Base-by-base conservation (phyloP, 2,797 vertebrate species). In the Choloepus didactylus region DNA sequence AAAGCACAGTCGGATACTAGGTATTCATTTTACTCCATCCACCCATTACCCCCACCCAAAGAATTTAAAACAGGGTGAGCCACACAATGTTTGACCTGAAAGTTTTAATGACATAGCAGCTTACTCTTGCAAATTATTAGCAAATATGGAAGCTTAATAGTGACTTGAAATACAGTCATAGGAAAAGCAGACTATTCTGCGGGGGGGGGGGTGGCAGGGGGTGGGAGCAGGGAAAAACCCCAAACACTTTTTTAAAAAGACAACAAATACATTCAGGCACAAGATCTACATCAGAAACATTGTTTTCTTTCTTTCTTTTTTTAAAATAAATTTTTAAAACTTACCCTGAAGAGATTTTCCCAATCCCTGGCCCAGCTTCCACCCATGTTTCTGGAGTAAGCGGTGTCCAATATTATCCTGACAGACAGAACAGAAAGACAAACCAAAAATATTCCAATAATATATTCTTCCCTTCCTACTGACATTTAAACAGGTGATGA, bases 401-500 rank as follows among this genome's bases (percentile, higher is more conserved):
- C 99, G 99, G 98, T 99, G 99, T 98, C 99, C 99, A 98, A 99
- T 99, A 99, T 99, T 99, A 99, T 99, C 99, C 99, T 99, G 99
- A 99, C 98, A 99, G 99, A 99, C 97, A 99, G 99, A 99, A 99
- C 98, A 99, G 98, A 98, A 97, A 99, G 99, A 99, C 98, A 98
- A 99, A 99, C 99, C 99, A 99, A 99, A 99, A 99, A 99, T 99
- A 99, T 99, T 99, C 99, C 99, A 99, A 99, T 99, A 99, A 99
- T 99, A 99, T 99, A 99, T 99, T 99, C 98, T 98, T 99, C 99
- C 99, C 99, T 99, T 98, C 98, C 99, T 98, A 56, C 98, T 98
- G 97, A 98, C 97, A 98, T 97, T 98, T 98, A 98, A 98, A 98
- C 98, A 98, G 88, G 97, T 98, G 98, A 98, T 98, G 98, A 98